phyloP scores from a whole-genome alignment of 2,797 vertebrate species.

The Amphiprion clarkii region DNA sequence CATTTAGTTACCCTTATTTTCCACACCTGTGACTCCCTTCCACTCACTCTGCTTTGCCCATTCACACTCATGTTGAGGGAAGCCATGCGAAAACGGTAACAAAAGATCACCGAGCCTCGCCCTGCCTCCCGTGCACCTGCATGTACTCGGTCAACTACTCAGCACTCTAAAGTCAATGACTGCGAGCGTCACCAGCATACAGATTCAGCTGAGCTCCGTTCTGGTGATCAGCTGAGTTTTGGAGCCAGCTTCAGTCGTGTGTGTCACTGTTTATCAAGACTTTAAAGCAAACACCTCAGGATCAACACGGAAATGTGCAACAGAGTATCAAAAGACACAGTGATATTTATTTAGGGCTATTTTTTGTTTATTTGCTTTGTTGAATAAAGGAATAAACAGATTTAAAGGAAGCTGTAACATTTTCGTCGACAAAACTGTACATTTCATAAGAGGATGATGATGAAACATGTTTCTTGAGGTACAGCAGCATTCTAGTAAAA shows the following conservation, averaged over 20 bases:
- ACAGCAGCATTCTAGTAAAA: conserved; percentile 42
- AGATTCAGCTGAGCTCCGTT: conserved; percentile 46
- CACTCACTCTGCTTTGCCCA: conserved; percentile 7
- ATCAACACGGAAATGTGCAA: background rate
- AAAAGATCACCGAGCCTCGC: conserved; percentile 60
- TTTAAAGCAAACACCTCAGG: background rate
- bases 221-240: conserved; percentile 33
- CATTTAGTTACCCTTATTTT: conserved; percentile 56
- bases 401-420: background rate
- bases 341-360: background rate
- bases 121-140: conserved; percentile 62
- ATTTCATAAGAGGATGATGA: conserved; percentile 31
- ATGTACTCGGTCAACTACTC: conserved; percentile 53
- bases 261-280: conserved; percentile 8
- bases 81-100: conserved; percentile 60
- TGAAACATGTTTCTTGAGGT: conserved; percentile 43
- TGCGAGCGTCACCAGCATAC: conserved; percentile 56
- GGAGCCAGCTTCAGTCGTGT: conserved; percentile 28
- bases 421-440: conserved; percentile 8
- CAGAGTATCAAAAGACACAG: conserved; percentile 6
- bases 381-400: background rate
- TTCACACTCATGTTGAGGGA: conserved; percentile 51
- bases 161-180: conserved; percentile 64
- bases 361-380: background rate
- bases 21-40: conserved; percentile 66